These are phyloP conservation scores for Trichogramma dendrolimi DNA, from an alignment of 2,888 invertebrate species.

Conservation along the genomic window DNA sequence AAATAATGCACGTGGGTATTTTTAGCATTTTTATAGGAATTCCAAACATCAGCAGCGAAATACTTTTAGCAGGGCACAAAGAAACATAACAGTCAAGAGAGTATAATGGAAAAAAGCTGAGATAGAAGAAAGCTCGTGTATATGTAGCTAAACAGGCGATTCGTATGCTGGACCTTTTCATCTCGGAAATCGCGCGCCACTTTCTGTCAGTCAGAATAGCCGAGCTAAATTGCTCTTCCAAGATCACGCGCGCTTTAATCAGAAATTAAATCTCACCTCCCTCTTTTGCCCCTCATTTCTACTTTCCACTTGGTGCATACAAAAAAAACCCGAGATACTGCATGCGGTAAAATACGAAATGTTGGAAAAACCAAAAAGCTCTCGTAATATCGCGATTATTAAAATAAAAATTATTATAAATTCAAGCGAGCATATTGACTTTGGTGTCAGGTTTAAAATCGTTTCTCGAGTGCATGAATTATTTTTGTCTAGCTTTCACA, in stretches of 20 bases:
- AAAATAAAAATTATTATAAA: too few species aligned
- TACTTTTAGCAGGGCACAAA: neutral
- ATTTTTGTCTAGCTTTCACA: too few species aligned
- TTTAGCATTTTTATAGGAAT: too few species aligned
- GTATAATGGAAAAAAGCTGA: neutral
- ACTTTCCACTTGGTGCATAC: neutral
- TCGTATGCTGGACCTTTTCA: conserved; percentile 50
- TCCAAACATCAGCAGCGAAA: too few species aligned
- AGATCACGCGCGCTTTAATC: conserved; percentile 39
- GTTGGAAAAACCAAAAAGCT: too few species aligned
- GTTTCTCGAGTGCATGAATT: too few species aligned
- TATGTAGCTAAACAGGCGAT: conserved; percentile 45
- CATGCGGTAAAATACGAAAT: too few species aligned
- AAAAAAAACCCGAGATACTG: neutral
- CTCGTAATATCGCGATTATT: too few species aligned
- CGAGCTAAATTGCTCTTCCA: conserved; percentile 40
- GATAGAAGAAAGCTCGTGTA: neutral
- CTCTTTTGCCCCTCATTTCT: conserved; percentile 14
- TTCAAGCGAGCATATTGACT: too few species aligned
- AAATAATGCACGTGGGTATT: too few species aligned
- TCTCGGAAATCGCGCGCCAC: conserved; percentile 45
- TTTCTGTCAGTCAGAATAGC: conserved; percentile 51
- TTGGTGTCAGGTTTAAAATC: too few species aligned
- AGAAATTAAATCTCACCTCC: conserved; percentile 51
- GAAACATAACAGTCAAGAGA: neutral